Evolutionary conservation across 2,797 vertebrate species (phyloP), one percentile per base, ranked within the genome.

Genomic region (Zenarchopterus dispar): DNA sequence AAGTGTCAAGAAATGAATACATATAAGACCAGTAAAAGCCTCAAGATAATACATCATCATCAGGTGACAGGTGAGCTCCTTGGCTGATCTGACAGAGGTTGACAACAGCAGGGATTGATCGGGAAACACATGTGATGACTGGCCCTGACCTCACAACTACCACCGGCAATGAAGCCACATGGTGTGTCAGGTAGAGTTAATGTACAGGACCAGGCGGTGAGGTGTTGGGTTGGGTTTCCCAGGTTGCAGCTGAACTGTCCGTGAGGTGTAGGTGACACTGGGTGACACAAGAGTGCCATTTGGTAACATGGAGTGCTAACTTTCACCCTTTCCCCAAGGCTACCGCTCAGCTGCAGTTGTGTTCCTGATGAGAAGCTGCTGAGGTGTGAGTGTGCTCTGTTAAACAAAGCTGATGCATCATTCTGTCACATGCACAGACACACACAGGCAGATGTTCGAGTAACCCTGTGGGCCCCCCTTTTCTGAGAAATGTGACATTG

Each of bases 331-430:
- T 65, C 51, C 60, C 56, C 21, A 39, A 55, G 62, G 67, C 39
- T 21, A 8, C 15, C 52, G 55, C 49, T 44, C 45, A 19, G 28
- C 55, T 42, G 18, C 7, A 46, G 56, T 54, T 63, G 77, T 28
- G 15, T 48, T 52, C 49, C 49, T 82, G 82, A 89, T 79, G 62
- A 77, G 88, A 75, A 64, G 61, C 66, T 70, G 42, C 31, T 6
- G 44, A 50, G n/a, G 61, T 33, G 54, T 51, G 52, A 57, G 46
- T 64, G 75, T 69, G 55, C 49, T 48, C 21, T 8, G 56, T 58
- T 82, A 75, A 84, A 86, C 78, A 85, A 85, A 84, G 62, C 41
- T 8, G 31, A 88, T 89, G 78, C 65, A 90, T 92, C 86, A 87
- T 71, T 41, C 63, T 90, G 87, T 85, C 88, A 13, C 36, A 15